Evolutionary conservation across 1,140 invertebrate genomes (phyloP).

Genomic region (Ceratosolen solmsi): DNA sequence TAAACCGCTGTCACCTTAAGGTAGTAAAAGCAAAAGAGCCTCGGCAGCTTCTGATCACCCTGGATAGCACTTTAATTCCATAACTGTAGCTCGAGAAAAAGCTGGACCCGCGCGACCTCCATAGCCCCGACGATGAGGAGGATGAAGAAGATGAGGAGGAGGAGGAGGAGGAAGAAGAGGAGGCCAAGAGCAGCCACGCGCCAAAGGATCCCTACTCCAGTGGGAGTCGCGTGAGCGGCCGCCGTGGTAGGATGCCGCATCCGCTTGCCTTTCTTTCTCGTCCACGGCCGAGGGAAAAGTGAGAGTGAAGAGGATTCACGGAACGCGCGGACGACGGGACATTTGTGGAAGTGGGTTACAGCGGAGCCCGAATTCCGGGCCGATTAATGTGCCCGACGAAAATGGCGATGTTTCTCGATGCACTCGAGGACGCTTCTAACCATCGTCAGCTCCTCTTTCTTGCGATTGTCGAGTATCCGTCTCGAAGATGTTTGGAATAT

Average conservation of each 20-base stretch:
- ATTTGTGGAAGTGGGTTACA: slow-evolving; percentile 17
- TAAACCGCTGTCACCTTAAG: too few relatives aligned
- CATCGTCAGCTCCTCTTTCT: too few relatives aligned
- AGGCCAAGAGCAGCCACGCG: slow-evolving; percentile 53
- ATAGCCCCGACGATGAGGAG: neutral
- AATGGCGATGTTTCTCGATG: neutral
- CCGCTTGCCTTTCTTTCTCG: slow-evolving; percentile 20
- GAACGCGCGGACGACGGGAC: neutral
- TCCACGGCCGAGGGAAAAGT: slow-evolving; percentile 27
- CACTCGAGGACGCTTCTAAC: too few relatives aligned
- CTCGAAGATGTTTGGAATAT: neutral
- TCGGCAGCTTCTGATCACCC: too few relatives aligned
- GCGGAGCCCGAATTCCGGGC: neutral
- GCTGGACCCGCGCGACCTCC: neutral
- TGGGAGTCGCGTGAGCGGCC: slow-evolving; percentile 4
- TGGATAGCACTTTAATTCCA: too few relatives aligned
- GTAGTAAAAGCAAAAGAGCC: too few relatives aligned
- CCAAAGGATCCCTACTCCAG: slow-evolving; percentile 52
- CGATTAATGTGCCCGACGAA: neutral
- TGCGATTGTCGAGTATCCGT: neutral
- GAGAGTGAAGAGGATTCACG: slow-evolving; percentile 41
- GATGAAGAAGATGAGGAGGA: slow-evolving; percentile 16
- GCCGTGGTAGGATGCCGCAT: neutral
- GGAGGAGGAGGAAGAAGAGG: neutral
- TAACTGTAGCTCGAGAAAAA: too few relatives aligned